These are phyloP conservation scores for Melanotaenia trifasciata DNA, from an alignment of 2,797 vertebrate genomes.

Conservation along the genomic window DNA sequence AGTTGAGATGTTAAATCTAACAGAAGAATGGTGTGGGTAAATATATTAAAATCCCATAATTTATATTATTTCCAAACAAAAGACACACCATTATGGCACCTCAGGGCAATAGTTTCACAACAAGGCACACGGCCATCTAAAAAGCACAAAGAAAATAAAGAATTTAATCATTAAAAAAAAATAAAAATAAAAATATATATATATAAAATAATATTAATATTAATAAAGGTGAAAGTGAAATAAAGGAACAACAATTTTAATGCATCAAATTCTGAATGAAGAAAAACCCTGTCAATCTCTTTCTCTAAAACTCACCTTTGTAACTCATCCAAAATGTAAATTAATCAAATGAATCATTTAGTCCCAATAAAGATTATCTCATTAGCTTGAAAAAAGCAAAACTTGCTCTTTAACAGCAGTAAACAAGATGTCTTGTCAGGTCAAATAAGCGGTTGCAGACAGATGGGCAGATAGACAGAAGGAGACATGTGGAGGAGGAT, in stretches of 20 bases:
- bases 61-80: slow-evolving; percentile 57
- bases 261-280: too few species aligned
- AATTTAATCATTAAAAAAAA: background rate
- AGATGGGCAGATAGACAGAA: slow-evolving; percentile 65
- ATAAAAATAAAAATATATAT: too few species aligned
- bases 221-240: background rate
- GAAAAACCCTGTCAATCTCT: too few species aligned
- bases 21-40: slow-evolving; percentile 40
- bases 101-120: background rate
- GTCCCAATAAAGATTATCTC: slow-evolving; percentile 15
- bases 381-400: slow-evolving; percentile 34
- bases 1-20: slow-evolving; percentile 59
- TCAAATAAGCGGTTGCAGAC: slow-evolving; percentile 48
- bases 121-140: background rate
- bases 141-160: background rate
- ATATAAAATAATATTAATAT: too few species aligned
- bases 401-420: slow-evolving; percentile 34
- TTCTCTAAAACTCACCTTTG: background rate
- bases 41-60: slow-evolving; percentile 67
- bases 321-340: slow-evolving; percentile 16
- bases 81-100: slow-evolving; percentile 13
- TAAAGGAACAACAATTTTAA: background rate
- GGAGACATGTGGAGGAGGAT: slow-evolving; percentile 72
- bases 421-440: slow-evolving; percentile 27
- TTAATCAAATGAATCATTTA: slow-evolving; percentile 38